phyloP scores from a whole-genome alignment of 2,113 vertebrate genomes.

The Podarcis raffonei region DNA sequence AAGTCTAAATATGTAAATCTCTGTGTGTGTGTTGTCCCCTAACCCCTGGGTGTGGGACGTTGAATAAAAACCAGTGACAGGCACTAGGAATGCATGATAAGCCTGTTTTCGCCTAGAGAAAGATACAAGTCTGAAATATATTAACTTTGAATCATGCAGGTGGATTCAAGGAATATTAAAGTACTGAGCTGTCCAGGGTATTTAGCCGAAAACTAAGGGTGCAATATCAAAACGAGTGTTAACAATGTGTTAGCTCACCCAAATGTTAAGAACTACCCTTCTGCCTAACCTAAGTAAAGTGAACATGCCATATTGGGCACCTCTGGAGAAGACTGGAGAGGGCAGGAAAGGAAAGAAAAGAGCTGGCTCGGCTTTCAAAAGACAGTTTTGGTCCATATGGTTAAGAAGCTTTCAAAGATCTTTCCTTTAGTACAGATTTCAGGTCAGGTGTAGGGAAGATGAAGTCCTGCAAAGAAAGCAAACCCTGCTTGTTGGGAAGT shows the following conservation, averaged over 20 bases:
- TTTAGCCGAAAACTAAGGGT: not conserved
- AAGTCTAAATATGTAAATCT: not conserved
- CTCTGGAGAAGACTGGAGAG: not conserved
- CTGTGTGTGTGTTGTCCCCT: no score
- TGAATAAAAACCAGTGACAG: not conserved
- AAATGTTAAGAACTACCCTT: not conserved
- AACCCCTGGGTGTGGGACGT: no score
- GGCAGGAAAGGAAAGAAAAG: not conserved
- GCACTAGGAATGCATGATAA: not conserved
- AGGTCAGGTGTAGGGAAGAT: not conserved
- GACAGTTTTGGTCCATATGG: not conserved
- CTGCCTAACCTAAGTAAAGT: not conserved
- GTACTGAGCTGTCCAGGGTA: not conserved
- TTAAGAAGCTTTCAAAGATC: not conserved
- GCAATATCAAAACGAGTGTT: not conserved
- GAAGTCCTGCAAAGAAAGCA: not conserved
- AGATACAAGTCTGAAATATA: not conserved
- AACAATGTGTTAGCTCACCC: accelerated
- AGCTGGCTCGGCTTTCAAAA: accelerated
- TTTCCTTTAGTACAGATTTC: not conserved
- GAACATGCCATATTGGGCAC: no score
- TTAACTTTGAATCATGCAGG: not conserved
- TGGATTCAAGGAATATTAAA: not conserved
- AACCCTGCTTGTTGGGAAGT: not conserved
- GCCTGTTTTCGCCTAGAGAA: not conserved